Evolutionary conservation across 2,888 invertebrate genomes (phyloP).

Genomic region (Podotricha telesiphe): DNA sequence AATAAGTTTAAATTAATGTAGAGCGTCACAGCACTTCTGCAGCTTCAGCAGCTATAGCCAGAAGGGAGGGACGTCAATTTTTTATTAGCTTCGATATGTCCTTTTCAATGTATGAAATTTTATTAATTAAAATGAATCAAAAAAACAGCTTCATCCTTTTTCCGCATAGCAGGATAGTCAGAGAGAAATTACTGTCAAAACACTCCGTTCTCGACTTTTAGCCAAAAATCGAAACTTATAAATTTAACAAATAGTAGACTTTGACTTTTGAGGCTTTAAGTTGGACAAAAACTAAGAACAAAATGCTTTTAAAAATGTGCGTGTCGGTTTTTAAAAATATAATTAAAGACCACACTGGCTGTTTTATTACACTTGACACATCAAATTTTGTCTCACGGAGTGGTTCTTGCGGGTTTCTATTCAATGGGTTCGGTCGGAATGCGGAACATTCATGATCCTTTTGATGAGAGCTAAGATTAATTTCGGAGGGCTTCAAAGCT

Average conservation of each 20-base stretch:
- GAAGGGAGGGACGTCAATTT: constrained; percentile 65
- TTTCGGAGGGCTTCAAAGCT: constrained; percentile 71
- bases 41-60: constrained; percentile 47
- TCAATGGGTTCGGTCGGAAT: constrained; percentile 68
- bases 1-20: constrained; percentile 79
- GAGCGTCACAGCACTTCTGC: constrained; percentile 66
- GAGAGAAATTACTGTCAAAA: too few relatives aligned
- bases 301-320: too few relatives aligned
- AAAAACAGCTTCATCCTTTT: too few relatives aligned
- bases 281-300: too few relatives aligned
- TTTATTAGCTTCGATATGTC: constrained; percentile 69
- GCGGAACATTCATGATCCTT: constrained; percentile 73
- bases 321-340: constrained; percentile 48
- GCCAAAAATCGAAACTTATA: too few relatives aligned
- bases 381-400: constrained; percentile 47
- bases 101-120: constrained; percentile 52
- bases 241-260: too few relatives aligned
- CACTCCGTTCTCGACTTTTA: too few relatives aligned
- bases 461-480: constrained; percentile 80
- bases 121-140: too few relatives aligned
- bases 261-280: too few relatives aligned
- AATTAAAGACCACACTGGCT: constrained; percentile 57
- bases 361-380: constrained; percentile 41
- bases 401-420: constrained; percentile 51
- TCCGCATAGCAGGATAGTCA: too few relatives aligned